Percentiles rank a stretch among this genome's conserved stretches.
These are phyloP conservation scores for Diadophis punctatus DNA, from an alignment of 2,113 vertebrate genomes.

Conservation along the genomic window DNA sequence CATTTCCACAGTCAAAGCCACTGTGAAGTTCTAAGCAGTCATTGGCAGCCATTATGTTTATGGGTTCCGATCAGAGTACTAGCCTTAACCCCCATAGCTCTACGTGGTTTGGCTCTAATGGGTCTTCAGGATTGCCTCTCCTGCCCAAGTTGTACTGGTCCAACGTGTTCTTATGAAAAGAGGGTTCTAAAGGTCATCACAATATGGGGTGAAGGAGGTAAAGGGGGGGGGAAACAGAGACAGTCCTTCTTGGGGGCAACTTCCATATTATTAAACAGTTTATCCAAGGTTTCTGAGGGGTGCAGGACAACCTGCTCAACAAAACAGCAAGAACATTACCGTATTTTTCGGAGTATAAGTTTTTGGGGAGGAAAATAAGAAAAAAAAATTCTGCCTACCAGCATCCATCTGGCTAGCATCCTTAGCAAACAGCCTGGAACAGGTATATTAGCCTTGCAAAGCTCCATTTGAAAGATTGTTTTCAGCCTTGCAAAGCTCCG, in stretches of 20 bases:
- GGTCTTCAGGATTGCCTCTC: neutral
- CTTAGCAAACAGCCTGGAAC: too few species aligned
- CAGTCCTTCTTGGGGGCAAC: neutral
- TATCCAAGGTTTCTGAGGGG: neutral
- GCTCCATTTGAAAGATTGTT: too few species aligned
- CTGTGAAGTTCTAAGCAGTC: neutral
- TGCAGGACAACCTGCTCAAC: neutral
- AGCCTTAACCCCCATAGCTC: too few species aligned
- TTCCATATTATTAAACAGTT: neutral
- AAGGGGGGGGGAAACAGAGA: neutral
- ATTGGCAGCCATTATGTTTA: neutral
- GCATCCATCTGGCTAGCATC: too few species aligned
- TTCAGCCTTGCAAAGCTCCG: too few species aligned
- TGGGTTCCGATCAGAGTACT: neutral
- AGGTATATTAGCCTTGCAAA: too few species aligned
- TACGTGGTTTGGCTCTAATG: neutral
- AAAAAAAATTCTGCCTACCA: too few species aligned
- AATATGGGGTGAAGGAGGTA: neutral
- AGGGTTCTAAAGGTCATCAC: neutral
- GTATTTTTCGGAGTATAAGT: too few species aligned
- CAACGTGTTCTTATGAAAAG: neutral
- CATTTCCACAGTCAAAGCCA: neutral
- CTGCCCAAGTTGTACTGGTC: neutral
- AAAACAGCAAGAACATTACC: neutral
- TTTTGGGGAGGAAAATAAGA: too few species aligned